Percentiles rank a stretch among this genome's conserved stretches.
Evolutionary conservation across 2,888 invertebrate genomes (phyloP).

Genomic region (Biston stratarius): DNA sequence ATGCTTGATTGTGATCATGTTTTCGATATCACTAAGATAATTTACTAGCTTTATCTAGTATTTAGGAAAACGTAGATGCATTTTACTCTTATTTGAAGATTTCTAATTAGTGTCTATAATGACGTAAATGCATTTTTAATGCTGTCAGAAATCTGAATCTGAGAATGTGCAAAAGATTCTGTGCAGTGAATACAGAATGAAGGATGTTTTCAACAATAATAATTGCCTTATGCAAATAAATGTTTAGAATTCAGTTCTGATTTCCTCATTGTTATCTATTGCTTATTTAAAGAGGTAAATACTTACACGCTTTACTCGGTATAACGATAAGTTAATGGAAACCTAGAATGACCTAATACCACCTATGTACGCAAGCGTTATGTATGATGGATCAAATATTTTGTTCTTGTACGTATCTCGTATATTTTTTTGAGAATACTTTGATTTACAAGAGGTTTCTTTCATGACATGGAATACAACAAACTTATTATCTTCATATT

Average conservation of each 20-base stretch:
- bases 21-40: slow-evolving; percentile 2
- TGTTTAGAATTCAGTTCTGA: slow-evolving; percentile 39
- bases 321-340: slow-evolving; percentile 15
- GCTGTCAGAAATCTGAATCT: background rate
- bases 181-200: slow-evolving; percentile 22
- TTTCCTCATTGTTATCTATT: slow-evolving; percentile 29
- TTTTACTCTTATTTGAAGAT: no score
- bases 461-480: slow-evolving; percentile 2
- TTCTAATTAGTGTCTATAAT: no score
- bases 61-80: background rate
- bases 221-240: slow-evolving; percentile 29
- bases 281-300: slow-evolving; percentile 22
- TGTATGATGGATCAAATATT: background rate
- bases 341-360: slow-evolving; percentile 3
- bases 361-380: background rate
- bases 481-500: slow-evolving; percentile 5
- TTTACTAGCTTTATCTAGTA: background rate
- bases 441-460: background rate
- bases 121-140: background rate
- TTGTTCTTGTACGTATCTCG: background rate
- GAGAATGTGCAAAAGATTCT: slow-evolving; percentile 20
- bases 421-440: background rate
- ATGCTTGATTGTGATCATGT: slow-evolving; percentile 6
- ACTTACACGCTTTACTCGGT: slow-evolving; percentile 39
- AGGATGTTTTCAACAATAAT: slow-evolving; percentile 13